phyloP scores from a whole-genome alignment of 2,888 invertebrate species.

The Lithophane leautieri region DNA sequence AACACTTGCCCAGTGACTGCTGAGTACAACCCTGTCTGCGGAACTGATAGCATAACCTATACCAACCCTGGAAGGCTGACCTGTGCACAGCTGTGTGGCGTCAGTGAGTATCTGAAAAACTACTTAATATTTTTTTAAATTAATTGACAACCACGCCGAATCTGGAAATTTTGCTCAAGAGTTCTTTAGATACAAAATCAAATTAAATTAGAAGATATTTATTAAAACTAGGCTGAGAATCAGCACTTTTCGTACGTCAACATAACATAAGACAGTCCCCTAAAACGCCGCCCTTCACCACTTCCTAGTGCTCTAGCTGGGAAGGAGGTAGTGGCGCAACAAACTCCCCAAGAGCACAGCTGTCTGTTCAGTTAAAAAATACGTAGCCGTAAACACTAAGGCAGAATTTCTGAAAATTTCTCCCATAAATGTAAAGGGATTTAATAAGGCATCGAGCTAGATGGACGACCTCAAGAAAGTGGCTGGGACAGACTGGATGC shows the following conservation, averaged over 20 bases:
- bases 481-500: no score
- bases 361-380: no score
- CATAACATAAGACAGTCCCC: no score
- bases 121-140: no score
- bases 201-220: no score
- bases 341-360: no score
- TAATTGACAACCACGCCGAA: background rate
- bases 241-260: no score
- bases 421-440: background rate
- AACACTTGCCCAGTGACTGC: constrained; percentile 62
- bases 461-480: no score
- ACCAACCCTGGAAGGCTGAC: constrained; percentile 75
- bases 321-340: no score
- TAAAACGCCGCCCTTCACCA: no score
- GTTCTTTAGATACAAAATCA: background rate
- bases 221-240: no score
- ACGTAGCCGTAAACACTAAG: background rate
- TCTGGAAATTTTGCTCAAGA: background rate
- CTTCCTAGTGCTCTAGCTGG: no score
- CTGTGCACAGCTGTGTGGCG: constrained; percentile 81
- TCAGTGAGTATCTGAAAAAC: constrained; percentile 57
- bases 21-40: constrained; percentile 85
- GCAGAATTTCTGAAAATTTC: background rate
- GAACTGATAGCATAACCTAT: constrained; percentile 77
- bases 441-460: background rate